Conservation (phyloP, 2,113 vertebrate genomes). For the Mormoops blainvillei region DNA sequence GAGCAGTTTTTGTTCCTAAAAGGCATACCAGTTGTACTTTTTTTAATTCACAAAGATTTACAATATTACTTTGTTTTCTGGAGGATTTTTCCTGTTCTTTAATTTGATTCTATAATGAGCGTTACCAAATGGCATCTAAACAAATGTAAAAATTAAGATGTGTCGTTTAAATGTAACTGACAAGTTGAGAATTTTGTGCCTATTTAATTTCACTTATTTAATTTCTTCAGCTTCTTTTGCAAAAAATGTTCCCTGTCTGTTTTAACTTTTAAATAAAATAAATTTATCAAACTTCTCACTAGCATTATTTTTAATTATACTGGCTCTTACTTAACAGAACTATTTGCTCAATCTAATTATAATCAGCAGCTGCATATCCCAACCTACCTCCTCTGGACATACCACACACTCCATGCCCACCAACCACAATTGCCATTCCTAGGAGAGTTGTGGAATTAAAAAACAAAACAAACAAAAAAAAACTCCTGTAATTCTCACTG, state of each 20-base stretch:
- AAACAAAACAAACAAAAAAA: not conserved
- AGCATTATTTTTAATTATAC: not conserved
- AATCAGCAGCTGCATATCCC: not conserved
- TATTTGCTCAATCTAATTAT: not conserved
- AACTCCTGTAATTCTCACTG: not conserved
- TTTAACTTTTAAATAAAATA: slow-evolving; percentile 25
- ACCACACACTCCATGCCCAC: not conserved
- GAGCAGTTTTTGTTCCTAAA: slow-evolving; percentile 62
- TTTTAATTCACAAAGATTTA: slow-evolving; percentile 57
- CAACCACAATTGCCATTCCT: not conserved
- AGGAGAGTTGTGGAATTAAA: not conserved
- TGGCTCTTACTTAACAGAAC: not conserved
- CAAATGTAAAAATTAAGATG: slow-evolving; percentile 43
- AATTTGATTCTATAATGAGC: slow-evolving; percentile 21
- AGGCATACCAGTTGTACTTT: slow-evolving; percentile 41
- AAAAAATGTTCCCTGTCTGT: not conserved
- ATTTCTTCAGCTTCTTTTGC: slow-evolving; percentile 2
- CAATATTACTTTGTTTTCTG: slow-evolving; percentile 55
- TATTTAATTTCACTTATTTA: slow-evolving; percentile 24
- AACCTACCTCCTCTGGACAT: not conserved
- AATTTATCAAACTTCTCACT: not conserved
- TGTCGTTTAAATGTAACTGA: not conserved
- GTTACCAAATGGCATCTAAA: slow-evolving; percentile 40
- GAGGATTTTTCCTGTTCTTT: slow-evolving; percentile 1
- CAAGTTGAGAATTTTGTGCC: not conserved